Base-by-base conservation (phyloP, 2,888 invertebrate species). In the Hedya salicella region DNA sequence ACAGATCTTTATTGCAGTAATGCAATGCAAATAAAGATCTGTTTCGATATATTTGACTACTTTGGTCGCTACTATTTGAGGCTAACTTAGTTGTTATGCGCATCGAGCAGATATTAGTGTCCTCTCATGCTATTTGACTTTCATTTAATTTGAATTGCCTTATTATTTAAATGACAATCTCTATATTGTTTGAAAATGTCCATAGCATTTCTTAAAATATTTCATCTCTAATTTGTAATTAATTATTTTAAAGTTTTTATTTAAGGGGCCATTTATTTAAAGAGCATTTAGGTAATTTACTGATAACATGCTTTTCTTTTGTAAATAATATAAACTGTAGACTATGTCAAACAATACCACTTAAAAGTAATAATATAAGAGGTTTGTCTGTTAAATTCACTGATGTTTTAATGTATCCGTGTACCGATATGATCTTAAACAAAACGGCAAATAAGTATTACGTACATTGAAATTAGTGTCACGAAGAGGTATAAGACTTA, bases 401-500 rank as follows among this genome's bases (percentile, higher is more conserved):
- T 21, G 49, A 32, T 49, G 32, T 63, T 57, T 13, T 21, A 44
- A 59, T 59, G 48, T 21, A 59, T n/a, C n/a, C n/a, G n/a, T 59
- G 21, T 46, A 59, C 50, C 50, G 46, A 42, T 46, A 46, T n/a
- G n/a, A 44, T 53, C 13, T 40, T 46, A 65, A 25, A 8, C 14
- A 44, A 57, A 53, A 50, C 44, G 59, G 50, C 40, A 53, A 42
- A 39, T 52, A 60, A 68, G 68, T 68, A 69, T 61, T 69, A 67
- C 68, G 62, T 52, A 57, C 52, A 56, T 46, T 69, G 60, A 72
- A 70, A 65, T 64, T 70, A 71, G 71, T 77, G 80, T 80, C 77
- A 75, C 81, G 79, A 89, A 89, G 89, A 89, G 88, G 85, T 83
- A 88, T 83, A 91, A 91, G 91, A 91, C 91, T 91, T 88, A 87